Conservation (phyloP, 2,888 invertebrate genomes). For the Plebejus melissa region DNA sequence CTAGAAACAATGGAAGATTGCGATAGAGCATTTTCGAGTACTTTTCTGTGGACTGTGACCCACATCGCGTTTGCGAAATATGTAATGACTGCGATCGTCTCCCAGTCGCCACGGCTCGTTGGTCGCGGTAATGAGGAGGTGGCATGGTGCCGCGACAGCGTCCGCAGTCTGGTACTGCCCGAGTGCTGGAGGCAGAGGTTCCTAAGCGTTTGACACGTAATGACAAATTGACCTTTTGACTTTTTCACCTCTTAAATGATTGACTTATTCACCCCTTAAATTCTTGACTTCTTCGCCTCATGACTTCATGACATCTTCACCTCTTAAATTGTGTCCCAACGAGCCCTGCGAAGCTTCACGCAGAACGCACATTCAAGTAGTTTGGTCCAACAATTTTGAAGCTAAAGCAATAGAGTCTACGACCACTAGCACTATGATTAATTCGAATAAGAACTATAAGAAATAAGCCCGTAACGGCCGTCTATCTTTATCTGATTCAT, state of each 20-base stretch:
- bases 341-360: not conserved
- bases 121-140: not conserved
- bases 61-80: slow-evolving; percentile 3
- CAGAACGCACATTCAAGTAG: not conserved
- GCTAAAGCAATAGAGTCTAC: not conserved
- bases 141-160: not conserved
- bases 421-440: not conserved
- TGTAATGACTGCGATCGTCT: slow-evolving; percentile 1
- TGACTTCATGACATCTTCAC: too few relatives aligned
- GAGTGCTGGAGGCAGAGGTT: not conserved
- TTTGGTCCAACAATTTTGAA: not conserved
- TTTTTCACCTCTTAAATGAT: too few relatives aligned
- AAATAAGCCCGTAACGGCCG: not conserved
- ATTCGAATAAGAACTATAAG: not conserved
- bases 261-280: too few relatives aligned
- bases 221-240: too few relatives aligned
- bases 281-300: too few relatives aligned
- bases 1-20: slow-evolving; percentile 4
- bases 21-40: not conserved
- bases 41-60: not conserved
- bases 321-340: not conserved
- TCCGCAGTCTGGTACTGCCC: not conserved
- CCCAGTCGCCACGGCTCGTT: not conserved
- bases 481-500: slow-evolving; percentile 8
- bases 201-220: not conserved